A percentile compares a stretch with the other conserved stretches of the same genome.
Evolutionary conservation across 2,888 invertebrate genomes (phyloP).

Genomic region (Brenthis daphne): DNA sequence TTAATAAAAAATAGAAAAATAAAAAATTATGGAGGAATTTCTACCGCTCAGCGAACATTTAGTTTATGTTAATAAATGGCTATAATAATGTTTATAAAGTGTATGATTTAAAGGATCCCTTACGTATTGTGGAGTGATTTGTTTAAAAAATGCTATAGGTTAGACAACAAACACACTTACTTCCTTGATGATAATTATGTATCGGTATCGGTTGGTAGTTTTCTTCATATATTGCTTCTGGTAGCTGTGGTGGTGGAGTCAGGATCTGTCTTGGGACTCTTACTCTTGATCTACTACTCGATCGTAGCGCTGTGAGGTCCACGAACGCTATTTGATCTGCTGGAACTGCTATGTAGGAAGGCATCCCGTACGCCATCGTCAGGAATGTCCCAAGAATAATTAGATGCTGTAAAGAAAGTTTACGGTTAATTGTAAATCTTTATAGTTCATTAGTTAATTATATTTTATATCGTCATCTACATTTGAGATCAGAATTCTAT

Average conservation of each 20-base stretch:
- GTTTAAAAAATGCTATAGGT: too few relatives aligned
- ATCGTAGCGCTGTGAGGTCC: slow-evolving; percentile 70
- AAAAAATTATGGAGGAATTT: too few relatives aligned
- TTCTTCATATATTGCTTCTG: slow-evolving; percentile 55
- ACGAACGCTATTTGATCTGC: slow-evolving; percentile 83
- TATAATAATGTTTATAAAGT: too few relatives aligned
- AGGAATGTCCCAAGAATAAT: slow-evolving; percentile 57
- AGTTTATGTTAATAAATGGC: too few relatives aligned
- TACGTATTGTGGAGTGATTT: too few relatives aligned
- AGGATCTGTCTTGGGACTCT: slow-evolving; percentile 68
- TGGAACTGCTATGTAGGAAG: slow-evolving; percentile 83
- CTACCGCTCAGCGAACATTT: too few relatives aligned
- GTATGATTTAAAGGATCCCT: too few relatives aligned
- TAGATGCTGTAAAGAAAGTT: slow-evolving; percentile 53
- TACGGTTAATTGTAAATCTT: neutral
- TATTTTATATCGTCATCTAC: too few relatives aligned
- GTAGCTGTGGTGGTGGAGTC: slow-evolving; percentile 54
- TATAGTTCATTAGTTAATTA: neutral
- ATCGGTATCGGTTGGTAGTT: slow-evolving; percentile 56
- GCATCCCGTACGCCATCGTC: slow-evolving; percentile 67
- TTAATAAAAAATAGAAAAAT: too few relatives aligned
- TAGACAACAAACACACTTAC: slow-evolving; percentile 51
- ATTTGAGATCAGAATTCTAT: neutral
- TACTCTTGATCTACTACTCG: slow-evolving; percentile 41
- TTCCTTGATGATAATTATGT: slow-evolving; percentile 55